phyloP scores from a whole-genome alignment of 2,888 invertebrate species.

The Brachylomia viminalis region DNA sequence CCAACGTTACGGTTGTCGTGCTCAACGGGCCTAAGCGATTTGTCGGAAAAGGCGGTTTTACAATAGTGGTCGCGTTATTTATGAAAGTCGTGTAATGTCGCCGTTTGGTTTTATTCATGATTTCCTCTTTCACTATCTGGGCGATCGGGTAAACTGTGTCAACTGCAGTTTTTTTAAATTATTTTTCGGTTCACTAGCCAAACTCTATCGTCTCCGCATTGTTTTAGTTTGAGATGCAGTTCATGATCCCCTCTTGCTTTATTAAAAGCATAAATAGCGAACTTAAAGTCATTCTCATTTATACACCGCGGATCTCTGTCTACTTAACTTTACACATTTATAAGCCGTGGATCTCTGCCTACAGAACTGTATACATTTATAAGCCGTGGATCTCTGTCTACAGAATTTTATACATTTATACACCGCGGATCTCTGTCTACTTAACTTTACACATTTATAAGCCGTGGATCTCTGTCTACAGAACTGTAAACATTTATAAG shows the following conservation, averaged over 20 bases:
- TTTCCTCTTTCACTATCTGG: conserved; percentile 11
- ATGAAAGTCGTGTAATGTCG: conserved; percentile 33
- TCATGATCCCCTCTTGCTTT: background rate
- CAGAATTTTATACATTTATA: no score
- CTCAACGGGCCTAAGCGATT: conserved; percentile 45
- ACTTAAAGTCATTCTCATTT: conserved; percentile 37
- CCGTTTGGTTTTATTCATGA: conserved; percentile 31
- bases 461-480: conserved; percentile 38
- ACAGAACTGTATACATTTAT: no score
- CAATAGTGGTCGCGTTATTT: conserved; percentile 30
- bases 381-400: conserved; percentile 39
- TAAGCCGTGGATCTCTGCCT: conserved; percentile 39
- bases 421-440: conserved; percentile 39
- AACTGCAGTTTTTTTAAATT: conserved; percentile 6
- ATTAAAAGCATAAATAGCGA: conserved; percentile 26
- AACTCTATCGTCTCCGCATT: background rate
- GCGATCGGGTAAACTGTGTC: conserved; percentile 3
- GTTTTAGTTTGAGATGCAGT: conserved; percentile 1
- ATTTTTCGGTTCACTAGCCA: background rate
- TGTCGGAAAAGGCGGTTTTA: conserved; percentile 47
- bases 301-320: conserved; percentile 36
- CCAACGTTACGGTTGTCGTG: conserved; percentile 49
- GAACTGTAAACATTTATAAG: no score
- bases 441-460: no score
- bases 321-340: no score